phyloP scores from a whole-genome alignment of 2,797 vertebrate species.

The Protonibea diacanthus region DNA sequence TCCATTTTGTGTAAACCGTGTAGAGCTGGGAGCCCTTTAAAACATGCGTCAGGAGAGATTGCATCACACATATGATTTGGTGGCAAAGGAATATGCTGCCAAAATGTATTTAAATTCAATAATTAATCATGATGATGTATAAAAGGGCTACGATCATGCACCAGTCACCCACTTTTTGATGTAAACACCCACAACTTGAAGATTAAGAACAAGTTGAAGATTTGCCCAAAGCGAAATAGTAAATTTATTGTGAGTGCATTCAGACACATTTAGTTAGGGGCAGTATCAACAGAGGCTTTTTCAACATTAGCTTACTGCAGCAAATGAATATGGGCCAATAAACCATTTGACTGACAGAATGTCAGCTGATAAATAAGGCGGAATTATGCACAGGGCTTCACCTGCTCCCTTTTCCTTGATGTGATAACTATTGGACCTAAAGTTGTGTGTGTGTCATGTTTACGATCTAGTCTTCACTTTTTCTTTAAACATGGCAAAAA shows the following conservation, averaged over 20 bases:
- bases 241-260: neutral
- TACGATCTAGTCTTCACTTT: neutral
- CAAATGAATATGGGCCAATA: neutral
- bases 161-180: no score
- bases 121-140: no score
- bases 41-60: no score
- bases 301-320: neutral
- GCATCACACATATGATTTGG: no score
- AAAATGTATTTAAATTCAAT: no score
- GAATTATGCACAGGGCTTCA: conserved; percentile 7
- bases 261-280: neutral
- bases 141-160: no score
- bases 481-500: neutral
- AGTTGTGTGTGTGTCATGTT: neutral
- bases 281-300: neutral
- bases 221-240: no score
- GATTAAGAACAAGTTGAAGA: neutral
- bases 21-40: no score
- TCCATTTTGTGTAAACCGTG: neutral
- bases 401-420: neutral
- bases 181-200: neutral
- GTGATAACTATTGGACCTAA: neutral
- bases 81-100: no score
- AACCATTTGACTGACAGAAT: neutral
- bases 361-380: neutral